phyloP scores from a whole-genome alignment of 2,113 vertebrate genomes.

The Mastomys natalensis region DNA sequence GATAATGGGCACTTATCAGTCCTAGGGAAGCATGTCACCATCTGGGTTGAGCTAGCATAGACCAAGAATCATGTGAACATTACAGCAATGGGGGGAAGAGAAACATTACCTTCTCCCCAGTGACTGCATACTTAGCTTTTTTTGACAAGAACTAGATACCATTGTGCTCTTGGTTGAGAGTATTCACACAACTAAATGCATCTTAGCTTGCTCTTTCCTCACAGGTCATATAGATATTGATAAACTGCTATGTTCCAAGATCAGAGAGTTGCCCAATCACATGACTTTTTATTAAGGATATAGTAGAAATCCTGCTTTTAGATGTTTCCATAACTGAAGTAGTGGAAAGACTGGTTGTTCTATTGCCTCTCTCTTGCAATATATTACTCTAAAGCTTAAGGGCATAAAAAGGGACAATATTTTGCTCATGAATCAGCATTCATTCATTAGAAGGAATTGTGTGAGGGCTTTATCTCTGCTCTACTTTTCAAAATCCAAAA shows the following conservation, averaged over 20 bases:
- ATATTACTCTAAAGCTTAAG: not conserved
- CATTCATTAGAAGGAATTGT: not conserved
- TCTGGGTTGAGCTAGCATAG: not conserved
- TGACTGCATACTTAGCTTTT: not conserved
- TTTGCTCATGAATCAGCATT: not conserved
- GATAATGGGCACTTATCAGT: not conserved
- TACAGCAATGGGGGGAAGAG: not conserved
- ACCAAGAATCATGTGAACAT: not conserved
- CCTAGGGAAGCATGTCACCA: not conserved
- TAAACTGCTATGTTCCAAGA: not conserved
- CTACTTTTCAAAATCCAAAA: not conserved
- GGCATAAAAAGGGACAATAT: not conserved
- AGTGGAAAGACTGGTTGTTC: too few relatives aligned
- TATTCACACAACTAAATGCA: not conserved
- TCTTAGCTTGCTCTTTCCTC: not conserved
- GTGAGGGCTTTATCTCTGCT: not conserved
- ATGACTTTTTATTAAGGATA: not conserved
- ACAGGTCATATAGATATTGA: not conserved
- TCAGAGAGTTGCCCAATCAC: not conserved
- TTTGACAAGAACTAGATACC: conserved; percentile 5
- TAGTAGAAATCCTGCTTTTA: not conserved
- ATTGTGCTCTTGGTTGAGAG: not conserved
- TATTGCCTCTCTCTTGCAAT: not conserved
- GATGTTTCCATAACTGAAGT: not conserved
- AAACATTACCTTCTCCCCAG: not conserved